A percentile compares a stretch with the other conserved stretches of the same genome.
Conservation (phyloP, 2,113 vertebrate species). For the Herpailurus yagouaroundi region DNA sequence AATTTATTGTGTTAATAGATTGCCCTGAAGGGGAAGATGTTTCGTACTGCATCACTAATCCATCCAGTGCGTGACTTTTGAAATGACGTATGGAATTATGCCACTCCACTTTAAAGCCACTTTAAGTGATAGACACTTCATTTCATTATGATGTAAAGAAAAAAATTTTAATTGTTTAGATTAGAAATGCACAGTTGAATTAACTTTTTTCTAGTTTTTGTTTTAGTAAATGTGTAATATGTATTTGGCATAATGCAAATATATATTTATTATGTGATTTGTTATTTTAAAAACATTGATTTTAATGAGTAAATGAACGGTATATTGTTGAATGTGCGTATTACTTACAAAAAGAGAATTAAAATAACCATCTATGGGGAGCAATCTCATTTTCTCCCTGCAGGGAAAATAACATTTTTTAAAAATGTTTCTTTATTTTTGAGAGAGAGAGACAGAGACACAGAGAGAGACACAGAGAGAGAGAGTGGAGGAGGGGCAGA, state of each 20-base stretch:
- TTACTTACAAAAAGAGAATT: neutral
- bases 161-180: neutral
- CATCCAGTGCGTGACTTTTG: neutral
- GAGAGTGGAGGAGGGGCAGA: too few species aligned
- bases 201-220: neutral
- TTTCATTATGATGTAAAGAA: neutral
- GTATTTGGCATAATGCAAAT: neutral
- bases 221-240: neutral
- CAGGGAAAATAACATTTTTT: neutral
- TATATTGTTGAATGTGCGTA: neutral
- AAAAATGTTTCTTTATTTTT: too few species aligned
- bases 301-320: neutral
- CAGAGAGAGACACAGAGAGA: too few species aligned
- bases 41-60: slow-evolving; percentile 4
- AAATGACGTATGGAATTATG: slow-evolving; percentile 35
- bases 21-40: neutral
- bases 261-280: neutral
- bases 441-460: too few species aligned
- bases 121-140: neutral
- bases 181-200: neutral
- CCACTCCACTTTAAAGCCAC: slow-evolving; percentile 9
- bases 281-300: slow-evolving; percentile 14
- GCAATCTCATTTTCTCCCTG: neutral
- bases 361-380: neutral
- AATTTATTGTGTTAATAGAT: slow-evolving; percentile 2